These are phyloP conservation scores for Xanthia togata DNA, from an alignment of 2,888 invertebrate genomes.

Conservation along the genomic window DNA sequence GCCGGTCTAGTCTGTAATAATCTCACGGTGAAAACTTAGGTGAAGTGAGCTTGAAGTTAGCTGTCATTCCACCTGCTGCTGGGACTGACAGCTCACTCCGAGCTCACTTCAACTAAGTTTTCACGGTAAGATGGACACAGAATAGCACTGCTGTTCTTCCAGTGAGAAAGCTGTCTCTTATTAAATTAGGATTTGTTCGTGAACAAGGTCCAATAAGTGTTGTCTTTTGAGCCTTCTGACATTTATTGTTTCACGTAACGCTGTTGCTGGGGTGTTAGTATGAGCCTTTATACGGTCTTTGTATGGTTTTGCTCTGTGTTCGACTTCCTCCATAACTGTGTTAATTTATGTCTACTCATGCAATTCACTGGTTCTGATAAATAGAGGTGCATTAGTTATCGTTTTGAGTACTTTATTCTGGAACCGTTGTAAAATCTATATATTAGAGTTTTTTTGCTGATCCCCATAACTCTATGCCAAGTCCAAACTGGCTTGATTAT, in stretches of 20 bases:
- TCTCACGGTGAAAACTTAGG: too few relatives aligned
- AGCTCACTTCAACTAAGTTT: too few relatives aligned
- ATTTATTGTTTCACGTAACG: not conserved
- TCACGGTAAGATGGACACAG: too few relatives aligned
- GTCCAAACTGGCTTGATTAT: not conserved
- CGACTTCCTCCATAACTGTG: not conserved
- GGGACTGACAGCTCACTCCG: too few relatives aligned
- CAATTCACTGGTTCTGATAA: not conserved
- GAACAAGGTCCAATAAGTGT: not conserved
- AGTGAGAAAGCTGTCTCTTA: too few relatives aligned
- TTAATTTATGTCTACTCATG: not conserved
- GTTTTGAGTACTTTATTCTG: slow-evolving; percentile 9
- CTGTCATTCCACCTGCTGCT: too few relatives aligned
- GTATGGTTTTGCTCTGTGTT: not conserved
- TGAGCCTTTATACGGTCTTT: not conserved
- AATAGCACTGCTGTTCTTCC: too few relatives aligned
- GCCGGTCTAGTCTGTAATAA: too few relatives aligned
- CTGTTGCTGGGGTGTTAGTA: not conserved
- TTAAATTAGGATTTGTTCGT: too few relatives aligned
- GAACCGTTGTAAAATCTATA: not conserved
- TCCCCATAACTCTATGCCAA: not conserved
- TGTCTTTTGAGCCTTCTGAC: not conserved
- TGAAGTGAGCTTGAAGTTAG: too few relatives aligned
- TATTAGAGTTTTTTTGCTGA: not conserved
- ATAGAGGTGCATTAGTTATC: slow-evolving; percentile 7